Conservation (phyloP, 2,113 vertebrate genomes). For the Dicerorhinus sumatrensis region DNA sequence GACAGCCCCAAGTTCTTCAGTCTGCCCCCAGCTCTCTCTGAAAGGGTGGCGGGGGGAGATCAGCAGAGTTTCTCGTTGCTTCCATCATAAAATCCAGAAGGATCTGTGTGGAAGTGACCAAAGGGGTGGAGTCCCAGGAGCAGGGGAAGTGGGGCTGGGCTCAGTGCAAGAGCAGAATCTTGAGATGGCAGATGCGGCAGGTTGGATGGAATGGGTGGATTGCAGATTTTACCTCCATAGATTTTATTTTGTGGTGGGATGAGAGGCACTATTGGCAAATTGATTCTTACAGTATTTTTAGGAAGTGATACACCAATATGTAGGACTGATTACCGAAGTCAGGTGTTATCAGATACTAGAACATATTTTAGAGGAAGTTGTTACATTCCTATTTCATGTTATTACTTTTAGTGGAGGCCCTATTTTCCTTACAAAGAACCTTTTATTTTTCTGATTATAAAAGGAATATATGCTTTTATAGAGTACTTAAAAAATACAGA, state of each 20-base stretch:
- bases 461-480: background rate
- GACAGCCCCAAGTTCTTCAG: accelerated
- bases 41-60: background rate
- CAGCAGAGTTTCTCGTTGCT: background rate
- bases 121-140: background rate
- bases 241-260: background rate
- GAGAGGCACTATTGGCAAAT: background rate
- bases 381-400: background rate
- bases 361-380: background rate
- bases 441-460: background rate
- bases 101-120: background rate
- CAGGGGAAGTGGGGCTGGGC: background rate
- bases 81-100: background rate
- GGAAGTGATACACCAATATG: no score
- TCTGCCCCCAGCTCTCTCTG: background rate
- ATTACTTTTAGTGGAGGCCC: background rate
- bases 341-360: background rate
- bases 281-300: background rate
- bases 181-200: background rate
- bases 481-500: background rate
- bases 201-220: accelerated
- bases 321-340: background rate
- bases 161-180: background rate
- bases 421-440: background rate
- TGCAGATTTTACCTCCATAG: background rate